Evolutionary conservation across 2,797 vertebrate genomes (phyloP).

Genomic region (Triplophysa yarkandensis): DNA sequence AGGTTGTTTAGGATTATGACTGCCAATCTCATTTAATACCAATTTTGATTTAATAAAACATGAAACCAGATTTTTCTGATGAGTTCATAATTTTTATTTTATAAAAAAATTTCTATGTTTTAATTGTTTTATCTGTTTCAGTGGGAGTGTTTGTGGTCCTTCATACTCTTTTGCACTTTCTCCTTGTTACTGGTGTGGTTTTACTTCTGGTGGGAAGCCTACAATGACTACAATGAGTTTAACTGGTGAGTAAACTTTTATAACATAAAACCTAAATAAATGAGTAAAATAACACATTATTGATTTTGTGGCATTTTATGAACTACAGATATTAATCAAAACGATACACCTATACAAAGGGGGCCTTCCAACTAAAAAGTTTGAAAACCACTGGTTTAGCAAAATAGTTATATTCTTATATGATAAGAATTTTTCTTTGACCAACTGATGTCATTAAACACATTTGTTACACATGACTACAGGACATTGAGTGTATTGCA

Average conservation of each 20-base stretch:
- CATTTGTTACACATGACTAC: too few relatives aligned
- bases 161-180: slow-evolving; percentile 78
- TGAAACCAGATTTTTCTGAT: not conserved
- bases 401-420: too few relatives aligned
- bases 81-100: not conserved
- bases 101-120: too few relatives aligned
- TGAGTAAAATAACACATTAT: not conserved
- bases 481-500: not conserved
- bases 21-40: not conserved
- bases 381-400: too few relatives aligned
- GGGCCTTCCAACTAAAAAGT: too few relatives aligned
- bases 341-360: too few relatives aligned
- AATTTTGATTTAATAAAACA: not conserved
- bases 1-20: not conserved
- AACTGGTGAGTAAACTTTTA: slow-evolving; percentile 74
- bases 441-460: too few relatives aligned
- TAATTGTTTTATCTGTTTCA: slow-evolving; percentile 55
- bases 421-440: too few relatives aligned
- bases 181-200: slow-evolving; percentile 78
- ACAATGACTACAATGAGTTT: slow-evolving; percentile 81
- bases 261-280: not conserved
- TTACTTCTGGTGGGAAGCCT: slow-evolving; percentile 82
- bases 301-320: too few relatives aligned
- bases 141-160: slow-evolving; percentile 81
- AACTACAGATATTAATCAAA: too few relatives aligned